These are phyloP conservation scores for Drosophila fungiperda DNA, from an alignment of 2,888 invertebrate species.

Conservation along the genomic window DNA sequence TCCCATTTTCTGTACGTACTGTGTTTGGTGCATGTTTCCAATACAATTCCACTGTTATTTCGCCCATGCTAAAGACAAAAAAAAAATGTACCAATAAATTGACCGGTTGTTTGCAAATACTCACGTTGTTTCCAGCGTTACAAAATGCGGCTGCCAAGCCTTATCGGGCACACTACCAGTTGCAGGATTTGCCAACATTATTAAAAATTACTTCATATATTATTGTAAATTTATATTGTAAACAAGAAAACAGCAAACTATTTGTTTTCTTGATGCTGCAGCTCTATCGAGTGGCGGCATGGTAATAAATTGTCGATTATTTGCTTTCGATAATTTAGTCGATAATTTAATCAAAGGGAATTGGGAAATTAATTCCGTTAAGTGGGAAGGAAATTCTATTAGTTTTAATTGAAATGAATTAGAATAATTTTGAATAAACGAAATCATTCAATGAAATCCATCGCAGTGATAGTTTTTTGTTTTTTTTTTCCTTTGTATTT, in stretches of 20 bases:
- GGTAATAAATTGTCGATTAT: constrained; percentile 10
- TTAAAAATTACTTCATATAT: not conserved
- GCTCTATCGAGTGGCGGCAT: constrained; percentile 20
- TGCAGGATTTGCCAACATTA: constrained; percentile 60
- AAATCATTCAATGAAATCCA: not conserved
- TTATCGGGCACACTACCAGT: constrained; percentile 90
- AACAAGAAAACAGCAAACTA: not conserved
- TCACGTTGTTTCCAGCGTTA: constrained; percentile 93
- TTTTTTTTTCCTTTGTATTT: not conserved
- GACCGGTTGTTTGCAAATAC: constrained; percentile 70
- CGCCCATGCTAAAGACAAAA: constrained; percentile 92
- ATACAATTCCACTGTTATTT: constrained; percentile 95
- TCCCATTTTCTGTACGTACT: constrained; percentile 7
- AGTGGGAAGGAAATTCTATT: not conserved
- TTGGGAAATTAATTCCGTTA: constrained; percentile 6
- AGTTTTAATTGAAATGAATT: not conserved
- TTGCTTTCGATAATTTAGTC: not conserved
- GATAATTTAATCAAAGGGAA: not conserved
- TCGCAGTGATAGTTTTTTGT: not conserved
- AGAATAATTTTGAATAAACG: not conserved
- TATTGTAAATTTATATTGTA: not conserved
- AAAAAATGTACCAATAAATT: not conserved
- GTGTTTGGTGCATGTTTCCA: constrained; percentile 99
- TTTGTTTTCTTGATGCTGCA: not conserved
- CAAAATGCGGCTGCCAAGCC: constrained; percentile 95